Percentiles rank a stretch among this genome's conserved stretches.
Conservation (phyloP, 2,113 vertebrate genomes). For the Phalacrocorax brasilianus region DNA sequence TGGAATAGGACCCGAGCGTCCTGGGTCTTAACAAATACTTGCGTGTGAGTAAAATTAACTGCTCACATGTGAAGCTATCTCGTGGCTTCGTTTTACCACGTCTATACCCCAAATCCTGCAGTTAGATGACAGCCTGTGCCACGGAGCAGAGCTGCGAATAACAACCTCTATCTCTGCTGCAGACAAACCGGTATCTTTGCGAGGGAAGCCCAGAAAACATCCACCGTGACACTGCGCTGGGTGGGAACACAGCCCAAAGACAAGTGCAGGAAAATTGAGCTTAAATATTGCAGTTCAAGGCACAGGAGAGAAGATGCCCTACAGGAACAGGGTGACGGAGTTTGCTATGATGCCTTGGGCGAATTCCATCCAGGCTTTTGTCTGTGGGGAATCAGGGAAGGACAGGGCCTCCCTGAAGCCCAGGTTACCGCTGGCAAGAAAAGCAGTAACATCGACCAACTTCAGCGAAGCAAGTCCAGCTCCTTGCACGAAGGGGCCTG, state of each 20-base stretch:
- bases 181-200: rapidly evolving
- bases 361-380: neutral
- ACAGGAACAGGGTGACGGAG: rapidly evolving
- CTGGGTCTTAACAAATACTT: neutral
- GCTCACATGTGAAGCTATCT: neutral
- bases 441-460: neutral
- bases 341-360: rapidly evolving
- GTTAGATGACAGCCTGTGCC: neutral
- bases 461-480: neutral
- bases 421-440: neutral
- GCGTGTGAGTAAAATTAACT: rapidly evolving
- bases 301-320: neutral
- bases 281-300: neutral
- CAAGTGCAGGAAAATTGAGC: neutral
- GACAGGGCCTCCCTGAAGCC: neutral
- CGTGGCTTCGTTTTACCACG: rapidly evolving
- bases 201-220: neutral
- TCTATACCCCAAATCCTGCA: neutral
- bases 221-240: rapidly evolving
- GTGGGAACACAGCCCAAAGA: neutral
- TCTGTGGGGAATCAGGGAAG: rapidly evolving
- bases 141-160: neutral
- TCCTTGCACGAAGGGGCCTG: neutral
- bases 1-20: rapidly evolving
- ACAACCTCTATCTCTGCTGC: neutral